Evolutionary conservation across 2,113 vertebrate genomes (phyloP).

Genomic region (Excalfactoria chinensis): DNA sequence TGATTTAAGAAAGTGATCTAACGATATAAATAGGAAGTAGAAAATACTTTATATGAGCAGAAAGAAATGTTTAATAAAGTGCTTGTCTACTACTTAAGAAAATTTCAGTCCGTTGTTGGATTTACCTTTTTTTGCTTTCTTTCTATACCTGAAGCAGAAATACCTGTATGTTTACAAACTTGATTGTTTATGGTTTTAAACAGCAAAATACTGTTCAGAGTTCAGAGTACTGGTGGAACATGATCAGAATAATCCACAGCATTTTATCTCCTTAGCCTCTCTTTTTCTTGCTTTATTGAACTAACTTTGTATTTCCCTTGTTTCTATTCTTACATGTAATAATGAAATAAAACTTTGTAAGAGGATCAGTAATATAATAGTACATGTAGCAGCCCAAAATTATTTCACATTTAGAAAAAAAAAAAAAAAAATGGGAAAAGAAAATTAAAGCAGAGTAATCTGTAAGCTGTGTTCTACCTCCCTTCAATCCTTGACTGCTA

Average conservation of each 20-base stretch:
- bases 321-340: not conserved
- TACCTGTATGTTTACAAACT: not conserved
- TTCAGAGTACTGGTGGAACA: not conserved
- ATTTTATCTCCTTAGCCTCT: not conserved
- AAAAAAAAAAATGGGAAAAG: no score
- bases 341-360: not conserved
- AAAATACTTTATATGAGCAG: not conserved
- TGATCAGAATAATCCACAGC: not conserved
- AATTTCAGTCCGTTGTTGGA: not conserved
- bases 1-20: not conserved
- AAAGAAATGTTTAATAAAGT: not conserved
- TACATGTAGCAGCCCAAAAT: not conserved
- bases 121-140: not conserved
- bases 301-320: not conserved
- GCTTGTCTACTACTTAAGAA: not conserved
- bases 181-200: not conserved
- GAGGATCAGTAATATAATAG: not conserved
- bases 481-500: not conserved
- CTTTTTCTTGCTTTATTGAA: not conserved
- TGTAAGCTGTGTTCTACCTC: fast-evolving
- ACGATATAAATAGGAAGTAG: not conserved
- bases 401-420: not conserved
- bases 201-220: not conserved
- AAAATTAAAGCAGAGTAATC: not conserved
- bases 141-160: not conserved